Evolutionary conservation across 2,113 vertebrate genomes (phyloP).

Genomic region (Eurystomus gularis): DNA sequence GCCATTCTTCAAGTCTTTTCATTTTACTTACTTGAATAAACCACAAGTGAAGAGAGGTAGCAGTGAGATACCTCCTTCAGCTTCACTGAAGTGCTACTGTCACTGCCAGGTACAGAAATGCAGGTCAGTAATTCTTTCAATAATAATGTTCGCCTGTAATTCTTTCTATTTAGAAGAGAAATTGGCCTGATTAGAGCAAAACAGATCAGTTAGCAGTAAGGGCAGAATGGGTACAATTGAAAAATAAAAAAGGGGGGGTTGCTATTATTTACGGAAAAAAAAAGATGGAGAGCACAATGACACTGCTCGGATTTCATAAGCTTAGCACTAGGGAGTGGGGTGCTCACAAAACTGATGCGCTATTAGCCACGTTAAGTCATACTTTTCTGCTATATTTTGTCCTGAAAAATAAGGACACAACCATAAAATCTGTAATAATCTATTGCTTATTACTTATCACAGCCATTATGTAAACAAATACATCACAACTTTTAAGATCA

Average conservation of each 20-base stretch:
- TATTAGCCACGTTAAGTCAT: neutral
- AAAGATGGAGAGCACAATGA: neutral
- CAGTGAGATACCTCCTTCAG: neutral
- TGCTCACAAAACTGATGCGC: neutral
- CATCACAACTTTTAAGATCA: neutral
- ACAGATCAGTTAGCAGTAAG: neutral
- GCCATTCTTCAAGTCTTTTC: neutral
- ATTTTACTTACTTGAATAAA: neutral
- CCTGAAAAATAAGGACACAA: neutral
- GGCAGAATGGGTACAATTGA: neutral
- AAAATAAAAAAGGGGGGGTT: neutral
- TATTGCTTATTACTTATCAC: neutral
- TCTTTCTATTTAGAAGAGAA: neutral
- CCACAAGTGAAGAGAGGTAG: neutral
- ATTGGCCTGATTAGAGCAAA: neutral
- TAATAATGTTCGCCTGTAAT: neutral
- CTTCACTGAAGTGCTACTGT: neutral
- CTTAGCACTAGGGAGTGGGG: neutral
- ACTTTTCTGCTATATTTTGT: neutral
- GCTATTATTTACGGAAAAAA: neutral
- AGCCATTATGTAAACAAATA: constrained; percentile 2
- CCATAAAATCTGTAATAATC: neutral
- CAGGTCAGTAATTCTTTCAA: neutral
- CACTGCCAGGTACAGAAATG: neutral
- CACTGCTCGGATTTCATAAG: neutral